Conservation (phyloP, 2,113 vertebrate genomes). For the Phasianus colchicus region DNA sequence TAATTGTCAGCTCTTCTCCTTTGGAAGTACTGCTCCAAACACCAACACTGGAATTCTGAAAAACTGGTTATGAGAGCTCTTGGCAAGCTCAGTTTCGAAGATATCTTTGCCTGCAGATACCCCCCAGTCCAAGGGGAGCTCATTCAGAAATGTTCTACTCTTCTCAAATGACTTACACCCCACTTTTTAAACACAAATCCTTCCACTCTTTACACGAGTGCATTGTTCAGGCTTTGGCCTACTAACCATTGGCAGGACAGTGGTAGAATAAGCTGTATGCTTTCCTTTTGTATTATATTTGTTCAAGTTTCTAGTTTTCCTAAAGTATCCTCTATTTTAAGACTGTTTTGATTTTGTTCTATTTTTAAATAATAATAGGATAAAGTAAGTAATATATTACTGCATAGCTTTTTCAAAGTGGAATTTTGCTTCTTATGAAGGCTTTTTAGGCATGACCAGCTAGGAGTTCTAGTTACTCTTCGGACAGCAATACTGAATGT, state of each 20-base stretch:
- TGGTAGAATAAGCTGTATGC: background rate
- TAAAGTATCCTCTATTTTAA: background rate
- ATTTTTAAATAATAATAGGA: background rate
- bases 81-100: background rate
- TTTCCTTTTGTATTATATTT: background rate
- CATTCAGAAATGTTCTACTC: background rate
- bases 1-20: constrained; percentile 12
- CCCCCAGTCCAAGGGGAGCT: background rate
- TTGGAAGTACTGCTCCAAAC: background rate
- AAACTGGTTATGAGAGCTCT: background rate
- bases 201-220: background rate
- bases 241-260: background rate
- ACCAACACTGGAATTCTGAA: background rate
- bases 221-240: background rate
- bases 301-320: background rate
- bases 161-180: background rate
- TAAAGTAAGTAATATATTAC: background rate
- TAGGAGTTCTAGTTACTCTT: background rate
- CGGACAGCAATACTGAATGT: background rate
- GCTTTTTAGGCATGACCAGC: background rate
- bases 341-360: background rate
- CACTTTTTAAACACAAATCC: background rate
- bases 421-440: background rate
- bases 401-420: background rate
- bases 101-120: background rate